phyloP scores from a whole-genome alignment of 2,797 vertebrate species.

The Phrynocephalus forsythii region DNA sequence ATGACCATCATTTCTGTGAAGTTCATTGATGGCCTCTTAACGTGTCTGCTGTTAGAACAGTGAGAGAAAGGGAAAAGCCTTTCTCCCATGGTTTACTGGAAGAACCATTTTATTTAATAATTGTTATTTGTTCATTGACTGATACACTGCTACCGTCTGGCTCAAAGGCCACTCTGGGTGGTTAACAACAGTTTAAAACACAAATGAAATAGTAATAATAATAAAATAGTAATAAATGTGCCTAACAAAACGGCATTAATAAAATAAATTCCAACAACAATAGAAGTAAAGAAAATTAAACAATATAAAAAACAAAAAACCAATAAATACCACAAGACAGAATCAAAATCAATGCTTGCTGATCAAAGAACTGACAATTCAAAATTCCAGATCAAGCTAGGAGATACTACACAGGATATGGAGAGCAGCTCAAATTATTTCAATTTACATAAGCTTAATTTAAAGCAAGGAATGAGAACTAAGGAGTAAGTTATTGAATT shows the following conservation, averaged over 20 bases:
- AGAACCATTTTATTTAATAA: background rate
- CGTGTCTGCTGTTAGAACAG: slow-evolving; percentile 34
- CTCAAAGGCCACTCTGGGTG: too few relatives aligned
- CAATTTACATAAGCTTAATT: background rate
- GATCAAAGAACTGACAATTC: background rate
- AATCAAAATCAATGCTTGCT: too few relatives aligned
- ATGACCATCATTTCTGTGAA: slow-evolving; percentile 31
- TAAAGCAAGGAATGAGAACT: background rate
- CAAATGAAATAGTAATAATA: too few relatives aligned
- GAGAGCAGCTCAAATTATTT: background rate
- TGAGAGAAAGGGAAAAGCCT: slow-evolving; percentile 17
- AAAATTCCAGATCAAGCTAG: background rate
- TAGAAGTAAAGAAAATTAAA: background rate
- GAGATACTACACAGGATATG: background rate
- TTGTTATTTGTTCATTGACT: too few relatives aligned
- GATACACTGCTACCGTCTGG: too few relatives aligned
- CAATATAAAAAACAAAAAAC: background rate
- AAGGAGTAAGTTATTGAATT: background rate
- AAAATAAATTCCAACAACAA: too few relatives aligned
- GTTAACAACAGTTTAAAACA: too few relatives aligned
- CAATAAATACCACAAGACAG: too few relatives aligned
- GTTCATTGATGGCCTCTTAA: slow-evolving; percentile 50
- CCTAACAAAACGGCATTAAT: too few relatives aligned
- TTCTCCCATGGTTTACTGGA: slow-evolving; percentile 21
- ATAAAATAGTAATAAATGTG: too few relatives aligned